A percentile compares a stretch with the other conserved stretches of the same genome.
Conservation (phyloP, 23 tunicate genomes). For the Halocynthia roretzi region DNA sequence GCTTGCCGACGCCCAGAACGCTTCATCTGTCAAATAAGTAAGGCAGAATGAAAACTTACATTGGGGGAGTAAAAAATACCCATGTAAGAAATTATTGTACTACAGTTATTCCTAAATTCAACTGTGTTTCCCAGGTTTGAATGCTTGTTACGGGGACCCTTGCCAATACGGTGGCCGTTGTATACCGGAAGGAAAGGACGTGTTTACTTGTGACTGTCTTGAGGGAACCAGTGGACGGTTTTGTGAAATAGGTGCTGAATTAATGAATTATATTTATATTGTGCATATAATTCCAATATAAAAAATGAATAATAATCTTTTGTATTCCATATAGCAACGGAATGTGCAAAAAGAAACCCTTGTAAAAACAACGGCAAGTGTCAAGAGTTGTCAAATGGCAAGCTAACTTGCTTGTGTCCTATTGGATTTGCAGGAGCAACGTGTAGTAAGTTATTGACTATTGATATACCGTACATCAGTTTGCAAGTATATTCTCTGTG, state of each 20-base stretch:
- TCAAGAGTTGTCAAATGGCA: conserved; percentile 8
- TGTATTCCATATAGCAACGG: conserved; percentile 24
- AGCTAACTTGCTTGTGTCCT: conserved; percentile 16
- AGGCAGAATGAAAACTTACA: neutral
- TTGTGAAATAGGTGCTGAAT: conserved; percentile 19
- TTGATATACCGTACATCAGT: neutral
- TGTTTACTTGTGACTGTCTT: conserved; percentile 29
- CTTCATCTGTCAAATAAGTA: conserved; percentile 46
- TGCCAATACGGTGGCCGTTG: conserved; percentile 38
- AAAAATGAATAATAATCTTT: neutral
- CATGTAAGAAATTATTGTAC: neutral
- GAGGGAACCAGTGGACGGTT: conserved; percentile 24
- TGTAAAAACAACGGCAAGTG: conserved; percentile 39
- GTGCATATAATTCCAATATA: neutral
- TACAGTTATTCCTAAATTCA: neutral
- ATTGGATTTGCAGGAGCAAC: conserved; percentile 26
- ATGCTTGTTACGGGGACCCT: conserved; percentile 36
- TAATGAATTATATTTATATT: neutral
- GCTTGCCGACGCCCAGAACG: conserved; percentile 29
- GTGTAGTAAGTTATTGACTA: conserved; percentile 15
- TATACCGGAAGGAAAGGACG: neutral
- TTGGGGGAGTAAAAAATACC: neutral
- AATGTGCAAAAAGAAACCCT: conserved; percentile 11
- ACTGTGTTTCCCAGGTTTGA: conserved; percentile 16
- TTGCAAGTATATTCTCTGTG: neutral